Evolutionary conservation across 2,113 vertebrate species (phyloP), one percentile per base, ranked within the genome.

Genomic region (Gadus macrocephalus): DNA sequence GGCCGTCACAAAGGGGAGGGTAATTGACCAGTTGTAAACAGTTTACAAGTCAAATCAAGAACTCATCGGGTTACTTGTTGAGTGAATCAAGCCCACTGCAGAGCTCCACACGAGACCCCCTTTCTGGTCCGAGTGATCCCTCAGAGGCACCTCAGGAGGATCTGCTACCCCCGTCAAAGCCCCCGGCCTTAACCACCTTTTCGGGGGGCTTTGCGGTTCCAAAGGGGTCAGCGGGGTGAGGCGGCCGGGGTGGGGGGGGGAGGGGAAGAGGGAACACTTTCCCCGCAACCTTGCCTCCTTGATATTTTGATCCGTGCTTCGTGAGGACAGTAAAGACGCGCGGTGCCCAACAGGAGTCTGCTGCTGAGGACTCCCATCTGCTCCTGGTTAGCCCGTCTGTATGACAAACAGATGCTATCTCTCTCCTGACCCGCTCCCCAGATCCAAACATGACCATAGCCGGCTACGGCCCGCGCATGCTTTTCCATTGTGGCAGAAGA

Each of bases 361-460:
- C 82, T 72, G 84, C 83, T 83, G 85, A 86, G 82, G 71, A 81
- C 68, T 74, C 78, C 71, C 86, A 90, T 90, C 82, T 90, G 88
- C 70, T 85, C 78, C 82, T 83, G 71, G 76, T 89, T 87, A 81
- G 25, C 73, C 81, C 25, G 61, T 85, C 83, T 82, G 78, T 84
- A 88, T 53, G 78, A 86, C 85, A 88, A 89, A 86, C 88, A 89
- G 86, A 90, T 88, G 86, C 73, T 85, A 86, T 88, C 83, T 81
- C 75, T 76, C 74, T 68, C 75, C 74, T 77, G 79, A 87, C 76
- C 77, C 55, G 79, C 72, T 75, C 79, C 79, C 31, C 60, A 22
- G 35, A 74, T 80, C 83, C 67, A 71, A 80, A 76, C 80, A 78
- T 85, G 70, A 81, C 82, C 83, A 80, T 80, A 81, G 69, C 79